These are phyloP conservation scores for Sterrhoptilus dennistouni DNA, from an alignment of 2,113 vertebrate species.

Conservation along the genomic window DNA sequence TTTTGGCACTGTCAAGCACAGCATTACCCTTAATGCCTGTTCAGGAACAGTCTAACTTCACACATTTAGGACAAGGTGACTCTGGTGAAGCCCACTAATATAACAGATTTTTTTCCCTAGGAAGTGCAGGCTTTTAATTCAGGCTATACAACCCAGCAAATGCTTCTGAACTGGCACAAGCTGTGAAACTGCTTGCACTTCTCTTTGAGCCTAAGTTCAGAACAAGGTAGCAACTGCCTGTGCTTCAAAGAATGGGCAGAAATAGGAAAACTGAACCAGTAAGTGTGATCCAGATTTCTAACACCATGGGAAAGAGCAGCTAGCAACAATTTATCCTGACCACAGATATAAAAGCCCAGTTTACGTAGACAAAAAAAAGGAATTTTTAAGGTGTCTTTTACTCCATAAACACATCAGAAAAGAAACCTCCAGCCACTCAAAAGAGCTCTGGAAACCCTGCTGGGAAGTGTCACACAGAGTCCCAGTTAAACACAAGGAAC, in stretches of 20 bases:
- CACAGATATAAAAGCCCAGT: rapidly evolving
- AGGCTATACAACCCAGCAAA: rapidly evolving
- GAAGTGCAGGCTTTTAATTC: not conserved
- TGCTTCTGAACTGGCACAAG: not conserved
- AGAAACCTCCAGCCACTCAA: not conserved
- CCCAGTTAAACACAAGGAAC: not conserved
- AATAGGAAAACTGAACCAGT: not conserved
- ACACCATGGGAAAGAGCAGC: not conserved
- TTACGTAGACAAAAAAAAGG: rapidly evolving
- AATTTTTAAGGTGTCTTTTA: not conserved
- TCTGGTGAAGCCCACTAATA: too few relatives aligned
- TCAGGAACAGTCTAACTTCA: not conserved
- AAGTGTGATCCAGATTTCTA: not conserved
- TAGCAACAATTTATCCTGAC: not conserved
- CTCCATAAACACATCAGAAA: not conserved
- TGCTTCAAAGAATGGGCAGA: rapidly evolving
- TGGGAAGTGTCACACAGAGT: not conserved
- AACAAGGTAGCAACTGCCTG: not conserved
- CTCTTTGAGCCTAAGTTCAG: not conserved
- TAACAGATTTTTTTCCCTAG: not conserved
- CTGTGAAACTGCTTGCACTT: not conserved
- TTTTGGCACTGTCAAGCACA: not conserved
- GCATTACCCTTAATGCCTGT: not conserved
- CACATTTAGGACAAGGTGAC: not conserved
- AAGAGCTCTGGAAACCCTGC: not conserved